Conservation (phyloP, 2,113 vertebrate genomes). For the Entomyzon cyanotis region DNA sequence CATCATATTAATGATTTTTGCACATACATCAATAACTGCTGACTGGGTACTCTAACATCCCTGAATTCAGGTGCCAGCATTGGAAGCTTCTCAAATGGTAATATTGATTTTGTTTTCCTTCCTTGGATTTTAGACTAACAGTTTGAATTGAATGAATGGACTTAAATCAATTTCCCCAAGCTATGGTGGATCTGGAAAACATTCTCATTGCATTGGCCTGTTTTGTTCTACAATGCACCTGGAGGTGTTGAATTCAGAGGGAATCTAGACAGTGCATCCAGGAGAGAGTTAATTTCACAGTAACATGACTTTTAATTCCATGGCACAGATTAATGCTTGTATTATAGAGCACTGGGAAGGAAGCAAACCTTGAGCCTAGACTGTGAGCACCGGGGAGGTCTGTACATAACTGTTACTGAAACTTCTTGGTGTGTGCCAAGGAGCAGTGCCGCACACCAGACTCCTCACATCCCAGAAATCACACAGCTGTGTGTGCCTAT, state of each 20-base stretch:
- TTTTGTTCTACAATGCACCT: background rate
- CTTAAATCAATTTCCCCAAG: conserved; percentile 20
- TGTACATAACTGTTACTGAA: background rate
- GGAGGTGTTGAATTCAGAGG: background rate
- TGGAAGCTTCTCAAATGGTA: background rate
- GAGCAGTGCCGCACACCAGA: fast-evolving
- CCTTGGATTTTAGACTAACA: conserved; percentile 1
- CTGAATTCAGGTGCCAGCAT: background rate
- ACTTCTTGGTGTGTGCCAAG: no score
- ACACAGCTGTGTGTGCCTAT: fast-evolving
- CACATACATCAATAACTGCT: background rate
- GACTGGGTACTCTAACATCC: background rate
- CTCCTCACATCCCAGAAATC: background rate
- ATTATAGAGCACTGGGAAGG: background rate
- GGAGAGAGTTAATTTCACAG: background rate
- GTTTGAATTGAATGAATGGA: background rate
- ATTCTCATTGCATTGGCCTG: background rate
- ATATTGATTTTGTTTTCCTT: conserved; percentile 38
- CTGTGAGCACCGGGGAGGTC: background rate
- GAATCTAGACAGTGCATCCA: background rate
- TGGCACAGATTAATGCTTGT: background rate
- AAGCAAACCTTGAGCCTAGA: background rate
- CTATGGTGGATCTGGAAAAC: background rate
- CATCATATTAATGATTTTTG: background rate
- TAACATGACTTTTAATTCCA: background rate